phyloP scores from a whole-genome alignment of 1,140 invertebrate genomes.

The Eriocheir sinensis region DNA sequence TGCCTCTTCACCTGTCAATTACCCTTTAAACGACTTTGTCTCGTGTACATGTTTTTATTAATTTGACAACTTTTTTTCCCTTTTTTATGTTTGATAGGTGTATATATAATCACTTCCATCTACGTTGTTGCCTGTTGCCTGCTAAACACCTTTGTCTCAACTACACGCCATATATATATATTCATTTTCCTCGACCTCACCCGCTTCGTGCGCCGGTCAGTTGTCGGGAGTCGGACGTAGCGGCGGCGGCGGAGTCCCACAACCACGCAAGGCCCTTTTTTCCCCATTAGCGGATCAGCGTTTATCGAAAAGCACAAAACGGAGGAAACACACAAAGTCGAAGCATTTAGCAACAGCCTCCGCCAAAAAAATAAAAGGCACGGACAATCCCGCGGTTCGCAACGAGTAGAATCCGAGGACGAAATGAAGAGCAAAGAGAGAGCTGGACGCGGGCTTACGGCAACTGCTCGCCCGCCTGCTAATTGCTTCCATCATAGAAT shows the following conservation, averaged over 20 bases:
- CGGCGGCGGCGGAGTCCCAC: too few relatives aligned
- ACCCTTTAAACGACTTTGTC: too few relatives aligned
- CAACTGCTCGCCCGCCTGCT: constrained; percentile 38
- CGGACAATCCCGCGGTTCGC: not conserved
- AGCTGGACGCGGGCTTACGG: constrained; percentile 34
- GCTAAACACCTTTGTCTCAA: not conserved
- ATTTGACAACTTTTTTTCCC: too few relatives aligned
- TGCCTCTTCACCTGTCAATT: too few relatives aligned
- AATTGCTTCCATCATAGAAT: constrained; percentile 74
- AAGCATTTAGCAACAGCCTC: constrained; percentile 2
- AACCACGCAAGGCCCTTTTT: not conserved
- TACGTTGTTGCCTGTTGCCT: not conserved
- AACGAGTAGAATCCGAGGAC: not conserved
- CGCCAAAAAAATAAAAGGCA: constrained; percentile 3
- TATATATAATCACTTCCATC: too few relatives aligned
- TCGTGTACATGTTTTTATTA: too few relatives aligned
- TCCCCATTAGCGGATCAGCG: not conserved
- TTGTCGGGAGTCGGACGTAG: not conserved
- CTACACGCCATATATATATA: not conserved
- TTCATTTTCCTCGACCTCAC: constrained; percentile 1
- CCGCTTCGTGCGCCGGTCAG: not conserved
- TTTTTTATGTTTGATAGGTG: too few relatives aligned
- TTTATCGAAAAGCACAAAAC: not conserved
- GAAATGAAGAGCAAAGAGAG: not conserved
- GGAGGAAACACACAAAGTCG: not conserved